These are phyloP conservation scores for Andrena minutula DNA, from an alignment of 2,888 invertebrate genomes.

Conservation along the genomic window DNA sequence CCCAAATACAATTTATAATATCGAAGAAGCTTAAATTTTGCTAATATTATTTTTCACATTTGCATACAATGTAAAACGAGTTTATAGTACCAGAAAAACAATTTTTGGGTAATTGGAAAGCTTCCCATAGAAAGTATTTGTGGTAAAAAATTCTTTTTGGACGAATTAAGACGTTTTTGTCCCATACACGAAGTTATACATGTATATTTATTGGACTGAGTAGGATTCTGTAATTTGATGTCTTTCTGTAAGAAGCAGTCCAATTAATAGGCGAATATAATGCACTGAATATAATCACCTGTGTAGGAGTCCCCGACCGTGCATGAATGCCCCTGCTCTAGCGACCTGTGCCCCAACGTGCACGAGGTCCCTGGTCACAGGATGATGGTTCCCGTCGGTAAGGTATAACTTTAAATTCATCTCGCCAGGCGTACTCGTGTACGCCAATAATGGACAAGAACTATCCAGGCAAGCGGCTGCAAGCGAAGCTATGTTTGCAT, in stretches of 20 bases:
- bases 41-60: too few species aligned
- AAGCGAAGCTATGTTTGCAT: conserved; percentile 90
- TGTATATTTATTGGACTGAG: background rate
- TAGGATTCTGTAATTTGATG: background rate
- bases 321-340: conserved; percentile 94
- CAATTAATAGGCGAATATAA: background rate
- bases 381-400: conserved; percentile 84
- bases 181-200: background rate
- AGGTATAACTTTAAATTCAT: conserved; percentile 83
- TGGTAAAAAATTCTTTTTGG: background rate
- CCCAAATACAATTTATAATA: too few species aligned
- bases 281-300: conserved; percentile 79
- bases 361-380: conserved; percentile 92
- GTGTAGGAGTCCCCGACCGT: conserved; percentile 94
- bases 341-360: conserved; percentile 94
- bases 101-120: too few species aligned
- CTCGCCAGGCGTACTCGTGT: conserved; percentile 87
- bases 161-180: background rate
- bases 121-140: background rate
- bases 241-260: background rate
- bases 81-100: too few species aligned
- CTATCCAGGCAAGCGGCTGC: conserved; percentile 89
- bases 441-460: conserved; percentile 89
- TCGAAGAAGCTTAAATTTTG: too few species aligned
- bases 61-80: too few species aligned